Base-by-base conservation (phyloP, 1,140 invertebrate species). In the Bombus difficillimus region DNA sequence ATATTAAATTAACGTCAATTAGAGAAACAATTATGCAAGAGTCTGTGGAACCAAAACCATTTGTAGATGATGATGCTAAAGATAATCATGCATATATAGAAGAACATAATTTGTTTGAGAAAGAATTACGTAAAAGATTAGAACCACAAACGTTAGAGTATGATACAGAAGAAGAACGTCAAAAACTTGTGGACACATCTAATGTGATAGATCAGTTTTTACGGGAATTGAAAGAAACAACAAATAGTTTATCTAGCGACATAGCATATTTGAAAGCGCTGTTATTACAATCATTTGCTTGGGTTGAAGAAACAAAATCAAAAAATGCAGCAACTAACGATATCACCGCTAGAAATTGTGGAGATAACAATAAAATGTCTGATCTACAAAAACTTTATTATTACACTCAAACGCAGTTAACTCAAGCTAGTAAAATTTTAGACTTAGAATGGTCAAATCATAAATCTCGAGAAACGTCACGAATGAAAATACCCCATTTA, bases 151-250 rank as follows among this genome's bases (percentile, higher is more conserved):
- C 64, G n/a, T 93, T 89, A 88, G 88, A 94, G 28, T 92, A 92
- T 57, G 96, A 95, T 6, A 95, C 94, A 5, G 93, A 95, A 12
- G 94, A 95, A 22, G 96, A 96, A 84, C 95, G 95, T 85, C 89
- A 88, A 57, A 91, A 90, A 25, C 90, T 96, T 18, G 92, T 92
- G 32, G 92, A 93, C 47, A 94, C 92, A 47, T 94, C 94, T 41
- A 88, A 89, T 5, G 87, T 92, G 28, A 93, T 96, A 79, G 92
- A 95, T 32, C 90, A 93, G 6, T 96, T 96, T 90, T 90, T 93
- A 37, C 85, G 90, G 13, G 96, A 96, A 37, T 92, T 96, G 41
- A 92, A 92, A 22, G 93, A 95, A 18, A 96, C 94, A 2, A 96
- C 96, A 0, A 93, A 89, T 13, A 91, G 89, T 64, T 86, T 95